These are phyloP conservation scores for Falco novaeseelandiae DNA, from an alignment of 2,797 vertebrate genomes.

Conservation along the genomic window DNA sequence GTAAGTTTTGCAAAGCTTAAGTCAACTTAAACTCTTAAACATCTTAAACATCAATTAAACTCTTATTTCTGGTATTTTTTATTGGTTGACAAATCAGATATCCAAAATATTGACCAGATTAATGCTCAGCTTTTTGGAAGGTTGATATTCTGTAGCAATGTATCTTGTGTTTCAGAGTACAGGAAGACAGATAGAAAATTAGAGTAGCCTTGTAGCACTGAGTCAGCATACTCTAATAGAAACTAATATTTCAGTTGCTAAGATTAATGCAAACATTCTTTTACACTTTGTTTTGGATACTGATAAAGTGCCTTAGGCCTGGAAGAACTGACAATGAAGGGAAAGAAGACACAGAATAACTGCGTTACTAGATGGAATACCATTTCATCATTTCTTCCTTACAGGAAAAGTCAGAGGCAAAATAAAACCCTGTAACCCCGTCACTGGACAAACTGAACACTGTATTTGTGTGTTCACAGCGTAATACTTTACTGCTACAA, in stretches of 20 bases:
- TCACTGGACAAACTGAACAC: background rate
- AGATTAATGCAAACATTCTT: background rate
- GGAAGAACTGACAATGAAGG: background rate
- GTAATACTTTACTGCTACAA: background rate
- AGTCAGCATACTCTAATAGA: background rate
- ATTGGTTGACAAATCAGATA: background rate
- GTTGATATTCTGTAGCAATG: background rate
- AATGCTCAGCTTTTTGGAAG: background rate
- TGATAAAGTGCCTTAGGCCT: background rate
- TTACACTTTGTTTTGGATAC: background rate
- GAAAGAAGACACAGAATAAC: background rate
- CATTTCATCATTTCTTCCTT: background rate
- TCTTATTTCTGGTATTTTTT: background rate
- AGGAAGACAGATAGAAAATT: background rate
- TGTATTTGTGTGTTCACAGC: background rate
- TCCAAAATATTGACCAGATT: background rate
- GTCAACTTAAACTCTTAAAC: background rate
- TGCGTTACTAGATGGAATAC: background rate
- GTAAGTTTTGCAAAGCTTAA: background rate
- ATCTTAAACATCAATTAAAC: background rate
- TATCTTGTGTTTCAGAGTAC: background rate
- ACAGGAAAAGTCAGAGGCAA: background rate
- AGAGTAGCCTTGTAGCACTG: background rate
- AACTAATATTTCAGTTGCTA: background rate
- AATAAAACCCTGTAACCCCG: background rate